Evolutionary conservation across 64 coral and sea anemone genomes (phyloP), one percentile per base, ranked within the genome.

Genomic region (Stylophora pistillata): DNA sequence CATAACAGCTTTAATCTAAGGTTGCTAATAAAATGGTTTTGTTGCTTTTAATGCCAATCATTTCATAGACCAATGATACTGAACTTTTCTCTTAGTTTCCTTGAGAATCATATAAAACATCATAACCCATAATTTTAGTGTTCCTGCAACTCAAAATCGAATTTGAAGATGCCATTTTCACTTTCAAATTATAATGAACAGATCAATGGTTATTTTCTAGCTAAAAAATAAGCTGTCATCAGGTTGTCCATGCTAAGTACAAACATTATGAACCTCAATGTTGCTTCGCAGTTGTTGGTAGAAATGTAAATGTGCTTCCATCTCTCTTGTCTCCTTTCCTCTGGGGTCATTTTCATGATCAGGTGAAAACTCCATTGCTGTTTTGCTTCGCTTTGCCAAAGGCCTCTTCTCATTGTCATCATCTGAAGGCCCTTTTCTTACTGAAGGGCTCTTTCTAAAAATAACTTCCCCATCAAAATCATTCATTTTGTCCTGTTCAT

Each of bases 401-500:
- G 79, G 79, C 60, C 59, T 82, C 60, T 82, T 82, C 6, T 68
- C 60, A 3, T 82, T 58, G 10, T 53, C 58, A 0, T 69, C 79
- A 41, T 82, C 31, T 23, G 58, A 82, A 23, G 5, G 9, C 1
- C 58, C 47, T 16, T 82, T 82, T n/a, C 23, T 64, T 2, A 17
- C 20, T 64, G 61, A 64, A 21, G 34, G 62, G 65, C 32, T 34
- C 30, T 82, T 59, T 82, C 18, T 82, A 31, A 30, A 37, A 37
- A 31, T 12, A 66, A 82, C 31, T 65, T 82, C 59, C 6, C 79
- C 79, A 47, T 82, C 79, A 47, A 82, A 82, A 31, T 82, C 79
- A 34, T 10, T 82, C 28, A 82, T 23, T 41, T 47, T 23, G 31
- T 66, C 21, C 16, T 47, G 16, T 41, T 66, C 27, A 18, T 41